phyloP scores from a whole-genome alignment of 2,797 vertebrate species.

The Gouania willdenowi region DNA sequence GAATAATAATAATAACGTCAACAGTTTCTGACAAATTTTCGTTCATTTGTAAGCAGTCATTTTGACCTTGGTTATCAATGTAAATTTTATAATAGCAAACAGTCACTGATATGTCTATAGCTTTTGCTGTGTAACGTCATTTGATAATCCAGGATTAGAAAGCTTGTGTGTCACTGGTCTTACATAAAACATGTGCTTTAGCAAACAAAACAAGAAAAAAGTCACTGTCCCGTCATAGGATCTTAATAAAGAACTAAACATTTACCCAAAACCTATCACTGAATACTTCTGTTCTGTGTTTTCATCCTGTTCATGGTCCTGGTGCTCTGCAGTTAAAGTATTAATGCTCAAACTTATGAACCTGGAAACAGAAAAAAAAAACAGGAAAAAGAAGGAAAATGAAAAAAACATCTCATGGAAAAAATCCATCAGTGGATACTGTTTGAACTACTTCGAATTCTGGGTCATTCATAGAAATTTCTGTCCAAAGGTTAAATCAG shows the following conservation, averaged over 20 bases:
- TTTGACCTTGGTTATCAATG: constrained; percentile 2
- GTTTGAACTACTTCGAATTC: no score
- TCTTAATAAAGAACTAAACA: constrained; percentile 69
- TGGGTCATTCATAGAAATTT: no score
- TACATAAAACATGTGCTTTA: constrained; percentile 39
- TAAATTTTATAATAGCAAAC: constrained; percentile 15
- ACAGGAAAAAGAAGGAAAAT: no score
- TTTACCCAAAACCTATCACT: no score
- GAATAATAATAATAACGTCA: constrained; percentile 7
- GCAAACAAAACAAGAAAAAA: constrained; percentile 20
- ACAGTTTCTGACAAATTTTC: constrained; percentile 6
- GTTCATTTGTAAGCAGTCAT: constrained; percentile 3
- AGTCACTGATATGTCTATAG: constrained; percentile 12
- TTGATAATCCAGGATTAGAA: constrained; percentile 27
- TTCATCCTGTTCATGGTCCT: no score
- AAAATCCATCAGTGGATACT: no score
- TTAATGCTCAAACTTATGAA: no score
- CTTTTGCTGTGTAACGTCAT: constrained; percentile 15
- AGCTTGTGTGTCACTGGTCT: constrained; percentile 27
- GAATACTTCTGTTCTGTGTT: no score
- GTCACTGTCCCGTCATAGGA: constrained; percentile 37
- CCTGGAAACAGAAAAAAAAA: no score
- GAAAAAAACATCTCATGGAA: no score
- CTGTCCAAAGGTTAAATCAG: no score
- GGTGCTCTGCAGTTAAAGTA: no score